Conservation (phyloP, 1,140 invertebrate species). For the Dreissena rostriformis region DNA sequence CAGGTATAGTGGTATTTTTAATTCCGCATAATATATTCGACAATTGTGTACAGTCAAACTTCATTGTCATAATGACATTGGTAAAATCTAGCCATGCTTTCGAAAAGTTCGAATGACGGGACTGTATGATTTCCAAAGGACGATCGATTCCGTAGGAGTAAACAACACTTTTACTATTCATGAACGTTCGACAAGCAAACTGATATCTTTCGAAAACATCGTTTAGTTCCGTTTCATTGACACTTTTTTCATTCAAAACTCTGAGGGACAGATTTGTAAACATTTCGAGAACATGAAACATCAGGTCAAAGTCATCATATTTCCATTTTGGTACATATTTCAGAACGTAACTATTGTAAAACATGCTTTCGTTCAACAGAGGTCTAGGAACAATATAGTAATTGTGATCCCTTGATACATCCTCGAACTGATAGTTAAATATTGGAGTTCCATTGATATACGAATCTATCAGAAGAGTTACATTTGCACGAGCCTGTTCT, state of each 20-base stretch:
- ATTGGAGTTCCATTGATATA: slow-evolving; percentile 43
- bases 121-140: slow-evolving; percentile 59
- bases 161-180: slow-evolving; percentile 66
- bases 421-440: slow-evolving; percentile 51
- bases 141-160: slow-evolving; percentile 66
- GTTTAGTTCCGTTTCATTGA: slow-evolving; percentile 56
- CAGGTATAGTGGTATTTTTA: slow-evolving; percentile 27
- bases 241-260: slow-evolving; percentile 35
- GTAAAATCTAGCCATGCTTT: slow-evolving; percentile 51
- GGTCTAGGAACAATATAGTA: slow-evolving; percentile 62
- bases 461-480: slow-evolving; percentile 3
- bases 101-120: slow-evolving; percentile 54
- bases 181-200: slow-evolving; percentile 55
- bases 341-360: slow-evolving; percentile 42
- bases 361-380: slow-evolving; percentile 59
- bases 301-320: slow-evolving; percentile 20
- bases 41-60: slow-evolving; percentile 55
- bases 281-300: slow-evolving; percentile 18
- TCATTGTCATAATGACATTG: slow-evolving; percentile 31
- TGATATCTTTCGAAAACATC: slow-evolving; percentile 41
- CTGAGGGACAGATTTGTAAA: slow-evolving; percentile 31
- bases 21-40: slow-evolving; percentile 32
- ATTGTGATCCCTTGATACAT: slow-evolving; percentile 61
- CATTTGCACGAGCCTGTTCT: slow-evolving; percentile 36
- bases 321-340: slow-evolving; percentile 45